Conservation (phyloP, 1,140 invertebrate species). For the Hetaerina americana region DNA sequence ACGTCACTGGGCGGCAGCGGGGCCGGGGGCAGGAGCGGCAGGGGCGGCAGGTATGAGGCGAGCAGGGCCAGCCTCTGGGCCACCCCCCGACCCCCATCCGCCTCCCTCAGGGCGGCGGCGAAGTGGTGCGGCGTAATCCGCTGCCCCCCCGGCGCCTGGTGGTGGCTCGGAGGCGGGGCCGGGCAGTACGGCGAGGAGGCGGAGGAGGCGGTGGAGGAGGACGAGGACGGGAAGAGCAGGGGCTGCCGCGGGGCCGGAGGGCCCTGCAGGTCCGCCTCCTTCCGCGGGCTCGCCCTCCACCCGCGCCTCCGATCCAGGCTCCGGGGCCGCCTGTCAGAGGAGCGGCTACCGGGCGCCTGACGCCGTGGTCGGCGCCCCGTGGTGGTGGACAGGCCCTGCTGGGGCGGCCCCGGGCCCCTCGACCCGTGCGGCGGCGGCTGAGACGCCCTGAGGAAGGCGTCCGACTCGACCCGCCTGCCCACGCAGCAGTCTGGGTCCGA, state of each 20-base stretch:
- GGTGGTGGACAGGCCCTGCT: not conserved
- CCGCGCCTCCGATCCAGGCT: conserved; percentile 12
- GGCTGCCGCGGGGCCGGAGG: conserved; percentile 24
- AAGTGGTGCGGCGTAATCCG: conserved; percentile 13
- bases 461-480: conserved; percentile 17
- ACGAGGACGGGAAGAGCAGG: conserved; percentile 49
- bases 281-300: not conserved
- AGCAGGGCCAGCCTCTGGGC: conserved; percentile 31
- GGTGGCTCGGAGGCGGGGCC: conserved; percentile 24
- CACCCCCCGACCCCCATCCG: conserved; percentile 16
- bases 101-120: conserved; percentile 34
- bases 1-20: not conserved
- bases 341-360: not conserved
- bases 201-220: conserved; percentile 33
- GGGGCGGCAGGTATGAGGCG: conserved; percentile 28
- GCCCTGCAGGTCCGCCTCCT: not conserved
- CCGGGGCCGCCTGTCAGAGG: conserved; percentile 2
- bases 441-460: conserved; percentile 21
- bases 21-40: not conserved
- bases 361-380: not conserved
- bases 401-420: not conserved
- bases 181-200: conserved; percentile 24
- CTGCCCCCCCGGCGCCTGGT: conserved; percentile 23
- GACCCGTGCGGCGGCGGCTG: conserved; percentile 17
- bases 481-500: conserved; percentile 7